Evolutionary conservation across 2,888 invertebrate species (phyloP), one percentile per base, ranked within the genome.

Genomic region (Caenorhabditis wallacei): DNA sequence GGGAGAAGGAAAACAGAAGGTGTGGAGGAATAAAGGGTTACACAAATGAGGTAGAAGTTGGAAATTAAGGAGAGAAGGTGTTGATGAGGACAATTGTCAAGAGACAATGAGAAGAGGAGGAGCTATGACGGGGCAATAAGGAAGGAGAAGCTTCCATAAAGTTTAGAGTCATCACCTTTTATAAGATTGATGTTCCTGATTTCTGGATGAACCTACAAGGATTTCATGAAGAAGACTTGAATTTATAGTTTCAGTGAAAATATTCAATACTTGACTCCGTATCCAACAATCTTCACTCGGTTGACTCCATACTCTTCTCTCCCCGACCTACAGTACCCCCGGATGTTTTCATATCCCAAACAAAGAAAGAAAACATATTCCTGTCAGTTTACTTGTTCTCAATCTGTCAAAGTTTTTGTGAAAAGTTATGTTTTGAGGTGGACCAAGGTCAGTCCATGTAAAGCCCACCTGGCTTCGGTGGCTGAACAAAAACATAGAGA

Each of bases 41-140:
- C n/a, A 35, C 48, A 59, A 59, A 70, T 56, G 53, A 63, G 40
- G 48, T 8, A 40, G 13, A 10, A 2, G 40, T 2, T 40, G 40
- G 10, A 13, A 40, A 40, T 40, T 40, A 40, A 16, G n/a, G 22
- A 22, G 40, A 26, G 43, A 24, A 20, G 16, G 46, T 43, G 30
- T 63, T 43, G 46, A 24, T 56, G 26, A 56, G 10, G 56, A 54
- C 11, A 40, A 43, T 43, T 51, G 18, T 57, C 57, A 18, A 57
- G 56, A 57, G n/a, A 18, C 35, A 57, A 57, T 57, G 30, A 57
- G 57, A 11, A 53, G 51, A 22, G 40, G 54, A 56, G 18, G 57
- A 35, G 24, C 35, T 35, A n/a, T n/a, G n/a, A n/a, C n/a, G n/a
- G n/a, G n/a, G n/a, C n/a, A n/a, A n/a, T n/a, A n/a, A n/a, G n/a